A percentile compares a stretch with the other conserved stretches of the same genome.
These are phyloP conservation scores for Cephalotes varians DNA, from an alignment of 2,888 invertebrate genomes.

Conservation along the genomic window DNA sequence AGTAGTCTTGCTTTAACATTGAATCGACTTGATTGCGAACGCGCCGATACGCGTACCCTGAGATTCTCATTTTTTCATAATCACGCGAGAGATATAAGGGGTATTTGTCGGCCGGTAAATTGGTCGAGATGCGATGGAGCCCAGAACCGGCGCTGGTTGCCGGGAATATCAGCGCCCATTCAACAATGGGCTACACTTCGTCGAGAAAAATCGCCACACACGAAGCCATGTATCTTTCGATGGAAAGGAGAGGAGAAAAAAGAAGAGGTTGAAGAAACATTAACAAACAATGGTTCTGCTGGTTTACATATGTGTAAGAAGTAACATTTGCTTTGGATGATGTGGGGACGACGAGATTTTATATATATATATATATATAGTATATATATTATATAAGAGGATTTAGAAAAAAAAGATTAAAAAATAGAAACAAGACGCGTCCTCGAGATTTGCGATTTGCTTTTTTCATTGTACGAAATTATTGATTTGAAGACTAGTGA, in stretches of 20 bases:
- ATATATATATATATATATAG: not conserved
- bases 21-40: not conserved
- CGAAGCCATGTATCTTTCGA: conserved; percentile 53
- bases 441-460: not conserved
- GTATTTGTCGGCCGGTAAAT: conserved; percentile 59
- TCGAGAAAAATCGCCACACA: conserved; percentile 73
- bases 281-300: conserved; percentile 81
- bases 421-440: conserved; percentile 59
- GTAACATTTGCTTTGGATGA: conserved; percentile 69
- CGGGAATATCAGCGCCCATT: conserved; percentile 42
- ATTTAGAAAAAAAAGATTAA: conserved; percentile 6
- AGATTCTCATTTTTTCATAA: conserved; percentile 51
- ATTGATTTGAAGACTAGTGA: not conserved
- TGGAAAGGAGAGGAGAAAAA: conserved; percentile 18
- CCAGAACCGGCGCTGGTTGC: conserved; percentile 21
- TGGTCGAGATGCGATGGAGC: conserved; percentile 42
- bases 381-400: not conserved
- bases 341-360: conserved; percentile 43
- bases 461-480: not conserved
- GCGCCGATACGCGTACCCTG: not conserved
- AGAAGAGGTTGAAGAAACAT: conserved; percentile 73
- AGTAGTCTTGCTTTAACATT: conserved; percentile 2
- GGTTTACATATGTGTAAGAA: conserved; percentile 68
- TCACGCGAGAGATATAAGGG: conserved; percentile 43
- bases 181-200: conserved; percentile 60